These are phyloP conservation scores for Lycaena phlaeas DNA, from an alignment of 2,888 invertebrate genomes.

Conservation along the genomic window DNA sequence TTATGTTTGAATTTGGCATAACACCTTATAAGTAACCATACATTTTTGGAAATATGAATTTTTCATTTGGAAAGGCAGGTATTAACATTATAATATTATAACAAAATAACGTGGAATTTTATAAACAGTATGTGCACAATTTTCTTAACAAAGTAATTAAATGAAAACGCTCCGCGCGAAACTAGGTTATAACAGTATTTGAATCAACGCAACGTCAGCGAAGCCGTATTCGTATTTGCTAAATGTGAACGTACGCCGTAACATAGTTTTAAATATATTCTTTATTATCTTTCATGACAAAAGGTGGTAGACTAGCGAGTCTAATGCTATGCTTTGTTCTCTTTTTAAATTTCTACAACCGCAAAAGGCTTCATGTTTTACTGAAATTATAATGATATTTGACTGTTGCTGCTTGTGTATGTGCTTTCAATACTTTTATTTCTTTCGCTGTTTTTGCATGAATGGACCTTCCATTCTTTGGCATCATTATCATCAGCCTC, in stretches of 20 bases:
- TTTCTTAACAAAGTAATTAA: constrained; percentile 11
- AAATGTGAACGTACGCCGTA: constrained; percentile 17
- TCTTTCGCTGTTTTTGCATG: too few relatives aligned
- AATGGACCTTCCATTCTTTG: too few relatives aligned
- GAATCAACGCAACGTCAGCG: constrained; percentile 16
- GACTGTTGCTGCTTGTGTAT: too few relatives aligned
- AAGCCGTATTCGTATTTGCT: constrained; percentile 18
- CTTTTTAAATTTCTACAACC: neutral
- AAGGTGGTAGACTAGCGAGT: neutral
- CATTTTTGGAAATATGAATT: too few relatives aligned
- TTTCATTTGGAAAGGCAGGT: too few relatives aligned
- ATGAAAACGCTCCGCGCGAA: constrained; percentile 13
- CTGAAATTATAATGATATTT: too few relatives aligned
- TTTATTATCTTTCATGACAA: constrained; percentile 1
- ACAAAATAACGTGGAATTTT: constrained; percentile 3
- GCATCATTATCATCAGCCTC: too few relatives aligned
- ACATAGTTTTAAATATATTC: constrained; percentile 1
- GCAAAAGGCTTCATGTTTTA: too few relatives aligned
- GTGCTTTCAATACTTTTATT: too few relatives aligned
- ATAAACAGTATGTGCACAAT: constrained; percentile 1
- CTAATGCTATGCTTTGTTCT: neutral
- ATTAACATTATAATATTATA: too few relatives aligned
- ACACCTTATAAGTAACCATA: too few relatives aligned
- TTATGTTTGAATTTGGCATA: too few relatives aligned
- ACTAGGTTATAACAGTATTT: constrained; percentile 20